Evolutionary conservation across 2,113 vertebrate species (phyloP).

Genomic region (Dicerorhinus sumatrensis): DNA sequence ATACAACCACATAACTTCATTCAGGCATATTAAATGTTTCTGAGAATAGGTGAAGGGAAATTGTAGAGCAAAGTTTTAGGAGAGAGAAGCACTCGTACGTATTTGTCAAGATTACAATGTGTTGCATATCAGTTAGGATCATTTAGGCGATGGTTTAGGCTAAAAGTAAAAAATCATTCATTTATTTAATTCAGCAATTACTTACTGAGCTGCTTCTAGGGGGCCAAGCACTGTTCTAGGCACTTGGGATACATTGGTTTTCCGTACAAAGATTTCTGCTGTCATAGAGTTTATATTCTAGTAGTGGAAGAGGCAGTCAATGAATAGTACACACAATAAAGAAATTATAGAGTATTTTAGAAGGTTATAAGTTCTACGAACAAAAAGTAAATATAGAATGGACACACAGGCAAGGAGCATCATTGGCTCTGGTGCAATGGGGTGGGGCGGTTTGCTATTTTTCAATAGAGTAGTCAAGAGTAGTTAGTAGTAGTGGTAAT

Average conservation of each 20-base stretch:
- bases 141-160: not conserved
- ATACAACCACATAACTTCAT: slow-evolving; percentile 47
- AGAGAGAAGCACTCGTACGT: slow-evolving; percentile 64
- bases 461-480: not conserved
- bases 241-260: not conserved
- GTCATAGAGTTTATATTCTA: not conserved
- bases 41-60: slow-evolving; percentile 66
- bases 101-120: not conserved
- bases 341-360: not conserved
- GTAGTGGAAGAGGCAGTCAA: not conserved
- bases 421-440: accelerated
- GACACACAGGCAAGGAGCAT: not conserved
- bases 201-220: not conserved
- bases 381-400: not conserved
- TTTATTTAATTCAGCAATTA: not conserved
- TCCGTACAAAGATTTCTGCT: not conserved
- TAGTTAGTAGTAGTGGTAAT: no score
- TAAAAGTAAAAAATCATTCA: not conserved
- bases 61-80: slow-evolving; percentile 63
- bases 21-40: slow-evolving; percentile 63
- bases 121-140: not conserved
- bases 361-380: not conserved
- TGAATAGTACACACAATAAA: not conserved
- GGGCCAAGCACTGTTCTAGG: not conserved
- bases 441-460: accelerated